These are phyloP conservation scores for Trissoscelio sp. DNA, from an alignment of 2,888 invertebrate genomes.

Conservation along the genomic window DNA sequence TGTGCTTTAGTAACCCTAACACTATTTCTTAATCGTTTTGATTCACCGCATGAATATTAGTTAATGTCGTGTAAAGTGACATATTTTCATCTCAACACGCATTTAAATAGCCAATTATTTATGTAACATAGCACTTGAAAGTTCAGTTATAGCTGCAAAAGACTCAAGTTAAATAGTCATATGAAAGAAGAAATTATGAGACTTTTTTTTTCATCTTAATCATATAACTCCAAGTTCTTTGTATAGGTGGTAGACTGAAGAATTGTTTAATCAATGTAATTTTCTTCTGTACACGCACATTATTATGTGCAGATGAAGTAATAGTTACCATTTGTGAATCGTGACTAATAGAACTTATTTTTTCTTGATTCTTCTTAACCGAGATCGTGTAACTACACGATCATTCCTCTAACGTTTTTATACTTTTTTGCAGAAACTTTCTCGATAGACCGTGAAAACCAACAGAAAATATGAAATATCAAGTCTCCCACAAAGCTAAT, in stretches of 20 bases:
- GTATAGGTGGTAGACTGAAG: background rate
- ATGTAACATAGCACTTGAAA: conserved; percentile 2
- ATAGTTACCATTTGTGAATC: conserved; percentile 46
- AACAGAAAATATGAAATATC: conserved; percentile 35
- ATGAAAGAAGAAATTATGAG: background rate
- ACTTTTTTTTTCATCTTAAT: background rate
- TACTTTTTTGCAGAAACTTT: conserved; percentile 31
- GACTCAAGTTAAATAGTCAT: background rate
- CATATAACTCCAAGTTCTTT: background rate
- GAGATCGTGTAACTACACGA: conserved; percentile 37
- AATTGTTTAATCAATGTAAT: background rate
- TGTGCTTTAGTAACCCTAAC: conserved; percentile 58
- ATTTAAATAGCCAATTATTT: conserved; percentile 38
- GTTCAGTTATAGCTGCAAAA: background rate
- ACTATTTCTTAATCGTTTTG: conserved; percentile 60
- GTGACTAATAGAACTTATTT: conserved; percentile 53
- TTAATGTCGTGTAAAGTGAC: conserved; percentile 59
- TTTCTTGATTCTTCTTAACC: conserved; percentile 41
- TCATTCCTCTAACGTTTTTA: conserved; percentile 1
- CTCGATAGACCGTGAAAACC: conserved; percentile 47
- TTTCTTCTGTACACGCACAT: background rate
- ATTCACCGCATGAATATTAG: conserved; percentile 51
- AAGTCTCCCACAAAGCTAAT: conserved; percentile 10
- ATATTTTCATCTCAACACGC: conserved; percentile 50
- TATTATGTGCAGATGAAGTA: conserved; percentile 35